Conservation (phyloP, 2,113 vertebrate genomes). For the Excalfactoria chinensis region DNA sequence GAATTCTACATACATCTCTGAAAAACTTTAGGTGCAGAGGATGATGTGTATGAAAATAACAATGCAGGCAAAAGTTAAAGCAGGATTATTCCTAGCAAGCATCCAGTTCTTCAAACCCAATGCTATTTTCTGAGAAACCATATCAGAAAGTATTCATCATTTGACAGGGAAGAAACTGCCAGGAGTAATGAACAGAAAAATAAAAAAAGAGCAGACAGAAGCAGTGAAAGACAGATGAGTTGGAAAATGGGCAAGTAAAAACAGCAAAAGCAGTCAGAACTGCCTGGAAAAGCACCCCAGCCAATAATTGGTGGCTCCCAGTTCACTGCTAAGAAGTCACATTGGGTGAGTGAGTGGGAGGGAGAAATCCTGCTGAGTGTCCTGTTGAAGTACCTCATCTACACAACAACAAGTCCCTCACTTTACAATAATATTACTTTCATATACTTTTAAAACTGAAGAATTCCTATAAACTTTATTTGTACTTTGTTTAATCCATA, state of each 20-base stretch:
- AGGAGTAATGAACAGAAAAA: not conserved
- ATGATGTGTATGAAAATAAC: not conserved
- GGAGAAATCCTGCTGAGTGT: not conserved
- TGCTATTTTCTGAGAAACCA: not conserved
- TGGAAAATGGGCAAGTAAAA: not conserved
- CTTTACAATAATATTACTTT: constrained; percentile 18
- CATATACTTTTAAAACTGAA: not conserved
- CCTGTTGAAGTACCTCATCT: not conserved
- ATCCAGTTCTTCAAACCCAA: not conserved
- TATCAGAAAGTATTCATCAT: not conserved
- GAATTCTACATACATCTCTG: not conserved
- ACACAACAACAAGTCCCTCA: not conserved
- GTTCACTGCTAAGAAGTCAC: not conserved
- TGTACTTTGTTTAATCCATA: constrained; percentile 56
- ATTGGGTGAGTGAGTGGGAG: not conserved
- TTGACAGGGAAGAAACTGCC: not conserved
- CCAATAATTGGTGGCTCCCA: not conserved
- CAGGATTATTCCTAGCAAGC: not conserved
- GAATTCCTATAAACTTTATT: constrained; percentile 31
- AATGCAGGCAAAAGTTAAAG: not conserved
- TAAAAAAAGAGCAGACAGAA: not conserved
- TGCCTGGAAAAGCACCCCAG: not conserved
- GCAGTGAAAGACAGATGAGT: not conserved
- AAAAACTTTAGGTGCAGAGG: not conserved
- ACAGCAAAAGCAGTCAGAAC: not conserved